Base-by-base conservation (phyloP, 2,888 invertebrate species). In the Subacronicta megacephala region DNA sequence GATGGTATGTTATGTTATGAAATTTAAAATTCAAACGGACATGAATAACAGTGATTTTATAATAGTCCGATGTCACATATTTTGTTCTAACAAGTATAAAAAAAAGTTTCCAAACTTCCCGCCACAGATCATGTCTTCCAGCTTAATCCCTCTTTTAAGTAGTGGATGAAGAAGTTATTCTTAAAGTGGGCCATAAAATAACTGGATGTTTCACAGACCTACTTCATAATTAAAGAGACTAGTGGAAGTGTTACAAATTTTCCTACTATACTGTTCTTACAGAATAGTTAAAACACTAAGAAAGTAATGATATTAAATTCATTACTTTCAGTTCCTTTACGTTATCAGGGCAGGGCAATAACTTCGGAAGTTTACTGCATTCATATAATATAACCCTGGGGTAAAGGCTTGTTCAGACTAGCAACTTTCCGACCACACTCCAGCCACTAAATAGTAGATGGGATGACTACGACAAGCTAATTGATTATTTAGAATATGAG, bases 361-460 rank as follows among this genome's bases (percentile, higher is more conserved):
- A 70, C 55, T 64, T 59, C 41, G 40, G 12, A 17, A 55, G 56
- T 75, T 74, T 69, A 72, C 52, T 55, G 36, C 67, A 52, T 63
- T 58, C 69, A 57, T 61, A 57, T 62, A 63, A 58, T 50, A 63
- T 68, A 62, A 62, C 44, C 35, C 45, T 40, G 17, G 17, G 0
- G 3, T 49, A 46, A 64, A 12, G 13, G 1, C 1, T 9, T 20
- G 44, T 45, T n/a, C 42, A 40, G 38, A 58, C 15, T 1, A 1
- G 16, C 17, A 18, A 42, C 20, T 29, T 38, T 35, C 16, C 18
- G 5, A n/a, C 7, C 12, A 20, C 2, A 13, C 5, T 9, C 7
- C 13, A 1, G 12, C 16, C 13, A 23, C 36, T 7, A 33, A 26
- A 13, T 10, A 12, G 17, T 31, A 3, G 17, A 7, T 7, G 16